Evolutionary conservation across 2,888 invertebrate species (phyloP), one percentile per base, ranked within the genome.

Genomic region (Lissocephala sabroskyi): DNA sequence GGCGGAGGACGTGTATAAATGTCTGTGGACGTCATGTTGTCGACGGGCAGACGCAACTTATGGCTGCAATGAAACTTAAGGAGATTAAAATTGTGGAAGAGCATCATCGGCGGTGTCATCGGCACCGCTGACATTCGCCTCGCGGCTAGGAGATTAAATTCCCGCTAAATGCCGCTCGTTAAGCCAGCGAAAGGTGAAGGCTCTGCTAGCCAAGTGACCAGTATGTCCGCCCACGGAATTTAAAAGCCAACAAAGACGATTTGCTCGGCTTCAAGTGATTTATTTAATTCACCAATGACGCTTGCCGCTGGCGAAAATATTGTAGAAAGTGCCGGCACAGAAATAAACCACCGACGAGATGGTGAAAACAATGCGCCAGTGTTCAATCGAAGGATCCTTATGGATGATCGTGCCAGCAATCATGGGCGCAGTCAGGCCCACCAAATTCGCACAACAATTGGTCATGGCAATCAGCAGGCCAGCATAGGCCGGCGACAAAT

Each of bases 381-480:
- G 91, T 1, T 88, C 90, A 86, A 93, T 91, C 10, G 92, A 91
- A 28, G 93, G 92, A 93, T 94, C 60, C n/a, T 89, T 89, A 70
- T 91, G 88, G 64, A 93, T 92, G 59, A 95, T 88, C 77, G 91
- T 87, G 10, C 94, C 94, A 49, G 93, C 94, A 2, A 90, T 89
- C 50, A 93, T 90, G 13, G 95, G 95, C 2, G 95, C 94, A 29
- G 94, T 85, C 17, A 95, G 87, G 11, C 95, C 95, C 3, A 94
- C 92, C 41, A 95, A 85, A 85, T 95, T 95, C 43, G 94, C 95
- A 49, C 91, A 86, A 64, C 94, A 94, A 85, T 95, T 95, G 43
- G 95, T 95, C 77, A 96, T 91, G 16, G 95, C 90, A 93, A 95
- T 94, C 37, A 95, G 86, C 64, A 94, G 91, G 5, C 95, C 95